These are phyloP conservation scores for Sclerurus mexicanus DNA, from an alignment of 2,113 vertebrate species.

Conservation along the genomic window DNA sequence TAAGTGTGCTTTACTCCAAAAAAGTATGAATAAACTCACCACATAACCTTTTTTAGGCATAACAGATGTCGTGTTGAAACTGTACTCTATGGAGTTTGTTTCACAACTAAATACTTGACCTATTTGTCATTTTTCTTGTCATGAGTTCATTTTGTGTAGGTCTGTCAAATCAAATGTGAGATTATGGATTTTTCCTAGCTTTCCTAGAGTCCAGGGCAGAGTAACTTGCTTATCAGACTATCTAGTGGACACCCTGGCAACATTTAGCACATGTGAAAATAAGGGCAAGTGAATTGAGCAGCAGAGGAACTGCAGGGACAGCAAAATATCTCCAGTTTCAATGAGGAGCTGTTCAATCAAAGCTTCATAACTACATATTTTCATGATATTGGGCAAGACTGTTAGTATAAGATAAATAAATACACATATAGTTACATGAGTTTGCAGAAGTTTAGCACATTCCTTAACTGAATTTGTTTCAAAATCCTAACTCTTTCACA, in stretches of 20 bases:
- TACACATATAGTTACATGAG: neutral
- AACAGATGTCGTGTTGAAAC: neutral
- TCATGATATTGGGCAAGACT: neutral
- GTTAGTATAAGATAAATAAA: neutral
- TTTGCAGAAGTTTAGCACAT: neutral
- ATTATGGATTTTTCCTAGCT: neutral
- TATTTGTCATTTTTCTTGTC: slow-evolving; percentile 32
- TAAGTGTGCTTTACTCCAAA: neutral
- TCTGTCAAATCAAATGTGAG: neutral
- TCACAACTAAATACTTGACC: neutral
- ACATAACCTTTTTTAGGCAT: neutral
- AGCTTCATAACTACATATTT: neutral
- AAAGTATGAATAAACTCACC: neutral
- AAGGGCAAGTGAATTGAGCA: neutral
- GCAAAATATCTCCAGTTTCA: neutral
- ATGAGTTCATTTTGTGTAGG: neutral
- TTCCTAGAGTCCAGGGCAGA: neutral
- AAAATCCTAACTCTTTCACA: neutral
- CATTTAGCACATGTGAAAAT: neutral
- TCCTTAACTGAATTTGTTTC: neutral
- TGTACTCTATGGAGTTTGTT: neutral
- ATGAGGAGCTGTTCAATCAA: neutral
- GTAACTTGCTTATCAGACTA: neutral
- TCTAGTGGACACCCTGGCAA: neutral
- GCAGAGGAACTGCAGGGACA: neutral